A percentile compares a stretch with the other conserved stretches of the same genome.
Conservation (phyloP, 1,140 invertebrate genomes). For the Aethina tumida region DNA sequence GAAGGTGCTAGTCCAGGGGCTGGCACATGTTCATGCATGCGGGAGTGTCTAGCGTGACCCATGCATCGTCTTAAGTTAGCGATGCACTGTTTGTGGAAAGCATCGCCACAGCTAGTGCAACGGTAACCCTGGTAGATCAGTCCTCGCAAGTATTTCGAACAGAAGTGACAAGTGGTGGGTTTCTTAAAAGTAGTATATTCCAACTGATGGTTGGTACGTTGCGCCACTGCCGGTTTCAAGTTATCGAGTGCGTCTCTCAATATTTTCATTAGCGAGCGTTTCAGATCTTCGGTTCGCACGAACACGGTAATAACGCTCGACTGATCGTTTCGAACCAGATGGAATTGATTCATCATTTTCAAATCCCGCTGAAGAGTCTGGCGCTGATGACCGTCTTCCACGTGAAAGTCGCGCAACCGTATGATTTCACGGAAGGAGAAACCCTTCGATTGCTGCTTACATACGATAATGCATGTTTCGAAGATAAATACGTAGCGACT, state of each 20-base stretch:
- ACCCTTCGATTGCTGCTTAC: conserved; percentile 54
- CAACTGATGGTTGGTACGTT: conserved; percentile 77
- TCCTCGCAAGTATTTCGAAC: conserved; percentile 83
- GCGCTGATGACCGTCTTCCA: conserved; percentile 65
- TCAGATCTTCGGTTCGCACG: conserved; percentile 78
- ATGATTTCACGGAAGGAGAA: conserved; percentile 81
- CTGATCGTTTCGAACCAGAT: conserved; percentile 72
- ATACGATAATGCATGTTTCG: conserved; percentile 92
- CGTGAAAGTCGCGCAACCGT: conserved; percentile 71
- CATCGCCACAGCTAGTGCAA: conserved; percentile 61
- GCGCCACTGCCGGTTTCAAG: conserved; percentile 67
- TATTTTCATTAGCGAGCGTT: conserved; percentile 85
- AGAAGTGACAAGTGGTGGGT: conserved; percentile 70
- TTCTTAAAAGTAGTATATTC: conserved; percentile 77
- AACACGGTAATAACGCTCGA: conserved; percentile 81
- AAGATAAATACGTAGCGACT: conserved; percentile 92
- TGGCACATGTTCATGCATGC: too few relatives aligned
- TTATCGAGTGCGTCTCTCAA: conserved; percentile 90
- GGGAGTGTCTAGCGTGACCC: too few relatives aligned
- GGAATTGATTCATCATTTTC: conserved; percentile 72
- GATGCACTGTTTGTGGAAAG: conserved; percentile 71
- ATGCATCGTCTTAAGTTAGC: too few relatives aligned
- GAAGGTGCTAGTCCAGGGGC: too few relatives aligned
- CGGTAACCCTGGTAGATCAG: conserved; percentile 71
- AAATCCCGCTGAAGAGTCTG: conserved; percentile 54